phyloP scores from a whole-genome alignment of 2,113 vertebrate genomes.

The Columbina picui region DNA sequence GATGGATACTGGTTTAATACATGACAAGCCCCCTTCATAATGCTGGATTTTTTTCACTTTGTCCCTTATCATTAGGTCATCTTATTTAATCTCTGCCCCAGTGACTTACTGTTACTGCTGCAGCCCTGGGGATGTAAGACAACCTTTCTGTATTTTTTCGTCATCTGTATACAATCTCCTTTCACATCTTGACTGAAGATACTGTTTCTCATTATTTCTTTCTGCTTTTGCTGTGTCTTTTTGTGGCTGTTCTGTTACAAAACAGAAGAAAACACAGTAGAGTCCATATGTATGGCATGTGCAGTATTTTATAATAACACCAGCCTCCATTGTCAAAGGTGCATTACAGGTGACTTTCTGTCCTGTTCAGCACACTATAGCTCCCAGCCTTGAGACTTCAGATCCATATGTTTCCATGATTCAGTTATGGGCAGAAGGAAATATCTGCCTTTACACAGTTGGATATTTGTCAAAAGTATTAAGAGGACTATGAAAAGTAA shows the following conservation, averaged over 20 bases:
- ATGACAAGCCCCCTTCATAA: not conserved
- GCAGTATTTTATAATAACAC: not conserved
- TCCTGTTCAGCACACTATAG: not conserved
- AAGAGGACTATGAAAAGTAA: not conserved
- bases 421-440: not conserved
- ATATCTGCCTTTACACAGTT: not conserved
- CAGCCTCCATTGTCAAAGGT: not conserved
- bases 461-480: not conserved
- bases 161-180: not conserved
- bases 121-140: not conserved
- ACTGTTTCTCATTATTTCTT: slow-evolving; percentile 24
- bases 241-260: not conserved
- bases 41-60: slow-evolving; percentile 7
- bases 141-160: slow-evolving; percentile 16
- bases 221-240: not conserved
- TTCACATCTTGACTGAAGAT: slow-evolving; percentile 4
- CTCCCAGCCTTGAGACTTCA: not conserved
- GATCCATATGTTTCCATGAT: not conserved
- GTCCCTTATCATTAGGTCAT: not conserved
- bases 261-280: not conserved
- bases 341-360: not conserved
- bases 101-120: slow-evolving; percentile 33
- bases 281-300: not conserved
- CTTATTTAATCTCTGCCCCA: not conserved
- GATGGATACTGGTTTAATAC: not conserved